Evolutionary conservation across 2,797 vertebrate genomes (phyloP).

Genomic region (Myotis myotis): DNA sequence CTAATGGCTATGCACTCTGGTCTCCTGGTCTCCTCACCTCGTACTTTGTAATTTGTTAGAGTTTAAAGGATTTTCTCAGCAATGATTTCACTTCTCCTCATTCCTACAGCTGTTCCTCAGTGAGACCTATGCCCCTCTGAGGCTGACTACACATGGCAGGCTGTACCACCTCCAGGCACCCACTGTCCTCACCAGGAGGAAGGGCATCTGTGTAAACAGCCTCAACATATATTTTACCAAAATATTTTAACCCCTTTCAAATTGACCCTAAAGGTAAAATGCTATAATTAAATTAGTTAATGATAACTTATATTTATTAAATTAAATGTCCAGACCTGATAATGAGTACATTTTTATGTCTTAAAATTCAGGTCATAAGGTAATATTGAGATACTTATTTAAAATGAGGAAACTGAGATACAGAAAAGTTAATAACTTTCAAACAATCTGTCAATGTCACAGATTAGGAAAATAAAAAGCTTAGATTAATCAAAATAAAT

Average conservation of each 20-base stretch:
- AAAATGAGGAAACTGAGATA: neutral
- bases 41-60: neutral
- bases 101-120: neutral
- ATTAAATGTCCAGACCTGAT: neutral
- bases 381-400: neutral
- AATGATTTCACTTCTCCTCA: neutral
- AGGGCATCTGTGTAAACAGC: neutral
- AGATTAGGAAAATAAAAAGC: neutral
- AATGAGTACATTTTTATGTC: neutral
- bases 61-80: neutral
- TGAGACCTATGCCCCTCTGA: neutral
- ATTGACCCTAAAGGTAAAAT: neutral
- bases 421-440: neutral
- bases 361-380: neutral
- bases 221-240: neutral
- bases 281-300: neutral
- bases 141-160: neutral
- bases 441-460: neutral
- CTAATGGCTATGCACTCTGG: neutral
- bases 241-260: neutral
- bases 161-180: neutral
- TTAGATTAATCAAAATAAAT: neutral
- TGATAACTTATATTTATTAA: neutral
- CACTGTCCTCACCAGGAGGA: neutral
- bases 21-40: neutral